These are phyloP conservation scores for Bombus ignitus DNA, from an alignment of 1,140 invertebrate species.

Conservation along the genomic window DNA sequence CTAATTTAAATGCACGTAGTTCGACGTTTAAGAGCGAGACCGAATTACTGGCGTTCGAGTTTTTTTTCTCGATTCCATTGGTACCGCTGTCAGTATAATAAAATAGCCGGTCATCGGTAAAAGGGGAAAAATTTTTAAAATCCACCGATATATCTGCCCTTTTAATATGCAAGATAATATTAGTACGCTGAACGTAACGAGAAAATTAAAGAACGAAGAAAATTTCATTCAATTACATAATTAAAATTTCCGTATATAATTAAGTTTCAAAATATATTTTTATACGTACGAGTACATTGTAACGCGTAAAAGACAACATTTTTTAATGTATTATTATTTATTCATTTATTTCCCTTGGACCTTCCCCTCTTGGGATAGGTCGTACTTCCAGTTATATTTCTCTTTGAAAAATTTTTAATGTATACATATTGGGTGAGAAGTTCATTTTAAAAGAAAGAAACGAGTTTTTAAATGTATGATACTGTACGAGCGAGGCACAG, in stretches of 20 bases:
- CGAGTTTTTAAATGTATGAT: too few species aligned
- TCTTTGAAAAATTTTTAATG: too few species aligned
- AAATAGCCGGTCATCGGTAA: not conserved
- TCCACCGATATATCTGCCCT: not conserved
- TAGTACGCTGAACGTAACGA: not conserved
- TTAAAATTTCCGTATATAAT: not conserved
- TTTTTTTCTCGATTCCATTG: not conserved
- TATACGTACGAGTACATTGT: not conserved
- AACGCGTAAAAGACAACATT: not conserved
- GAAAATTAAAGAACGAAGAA: not conserved
- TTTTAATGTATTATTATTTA: not conserved
- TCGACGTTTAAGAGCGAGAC: not conserved
- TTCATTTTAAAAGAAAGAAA: too few species aligned
- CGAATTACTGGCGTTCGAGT: not conserved
- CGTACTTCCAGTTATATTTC: too few species aligned
- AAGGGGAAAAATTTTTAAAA: not conserved
- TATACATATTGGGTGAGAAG: too few species aligned
- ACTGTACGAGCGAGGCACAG: too few species aligned
- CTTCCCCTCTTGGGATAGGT: too few species aligned
- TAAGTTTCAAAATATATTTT: not conserved
- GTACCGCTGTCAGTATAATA: not conserved
- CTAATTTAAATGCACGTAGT: slow-evolving; percentile 17
- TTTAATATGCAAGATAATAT: not conserved
- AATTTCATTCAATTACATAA: not conserved
- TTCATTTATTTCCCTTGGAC: too few species aligned